Evolutionary conservation across 2,888 invertebrate species (phyloP), one percentile per base, ranked within the genome.

Genomic region (Volucella inanis): DNA sequence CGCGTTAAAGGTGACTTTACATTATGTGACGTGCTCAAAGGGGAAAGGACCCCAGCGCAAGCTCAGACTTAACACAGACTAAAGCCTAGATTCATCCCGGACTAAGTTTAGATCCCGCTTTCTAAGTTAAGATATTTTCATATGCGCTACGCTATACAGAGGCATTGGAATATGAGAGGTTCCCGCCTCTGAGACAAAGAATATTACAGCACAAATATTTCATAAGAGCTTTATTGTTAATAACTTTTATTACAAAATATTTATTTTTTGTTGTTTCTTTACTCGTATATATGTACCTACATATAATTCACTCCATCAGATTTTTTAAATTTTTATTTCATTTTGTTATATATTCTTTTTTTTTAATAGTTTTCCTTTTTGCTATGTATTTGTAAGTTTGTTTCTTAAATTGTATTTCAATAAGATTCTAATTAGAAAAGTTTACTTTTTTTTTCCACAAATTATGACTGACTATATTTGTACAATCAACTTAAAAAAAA

Each of bases 191-290:
- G 31, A 31, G 31, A 31, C 6, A 31, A 31, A 31, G 31, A 31
- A 31, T 31, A 31, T 6, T 6, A 31, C 31, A 31, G 6, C 31
- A 31, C 31, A 31, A 31, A 71, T 80, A 74, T 74, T 84, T 84
- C 84, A 84, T 84, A 84, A 84, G 84, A 84, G 84, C 84, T 80
- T 84, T 84, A 84, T 84, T 83, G 78, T 83, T 84, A 84, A 84
- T 84, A 80, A 80, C 71, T 80, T 83, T 84, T 84, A 84, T 84
- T 84, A 84, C 84, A 84, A 84, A 84, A 84, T 84, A 84, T 75
- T 61, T 67, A 45, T 70, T 62, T 59, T 57, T 79, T 82, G 38
- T 76, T 59, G 59, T 70, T 79, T 80, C 45, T 75, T 76, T 39
- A 31, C 31, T 31, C 31, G 31, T 31, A 31, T 31, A 31, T 31